phyloP scores from a whole-genome alignment of 2,113 vertebrate species.

The Lepisosteus osseus region DNA sequence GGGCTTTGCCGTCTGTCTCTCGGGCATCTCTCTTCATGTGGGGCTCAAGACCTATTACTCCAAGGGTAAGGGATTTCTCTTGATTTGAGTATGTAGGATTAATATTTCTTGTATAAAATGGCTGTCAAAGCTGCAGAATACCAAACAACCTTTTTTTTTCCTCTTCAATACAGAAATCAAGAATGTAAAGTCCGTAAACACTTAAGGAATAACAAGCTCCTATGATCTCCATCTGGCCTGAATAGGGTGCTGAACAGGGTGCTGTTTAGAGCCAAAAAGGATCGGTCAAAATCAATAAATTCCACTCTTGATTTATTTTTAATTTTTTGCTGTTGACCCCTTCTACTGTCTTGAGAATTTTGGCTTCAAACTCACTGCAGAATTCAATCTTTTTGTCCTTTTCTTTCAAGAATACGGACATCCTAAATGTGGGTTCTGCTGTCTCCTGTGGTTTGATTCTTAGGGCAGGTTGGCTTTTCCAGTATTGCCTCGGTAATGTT shows the following conservation, averaged over 20 bases:
- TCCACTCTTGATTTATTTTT: background rate
- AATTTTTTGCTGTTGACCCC: background rate
- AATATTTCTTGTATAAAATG: background rate
- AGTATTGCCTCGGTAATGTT: too few relatives aligned
- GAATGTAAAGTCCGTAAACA: too few relatives aligned
- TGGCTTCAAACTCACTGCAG: background rate
- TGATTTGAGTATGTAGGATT: background rate
- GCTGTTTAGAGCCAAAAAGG: background rate
- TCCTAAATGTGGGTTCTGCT: background rate
- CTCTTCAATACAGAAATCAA: background rate
- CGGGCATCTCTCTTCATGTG: slow-evolving; percentile 84
- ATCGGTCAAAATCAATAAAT: background rate
- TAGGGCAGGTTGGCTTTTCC: background rate
- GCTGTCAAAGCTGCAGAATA: slow-evolving; percentile 2
- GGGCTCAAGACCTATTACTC: slow-evolving; percentile 76
- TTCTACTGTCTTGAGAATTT: background rate
- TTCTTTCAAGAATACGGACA: too few relatives aligned
- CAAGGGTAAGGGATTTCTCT: slow-evolving; percentile 67
- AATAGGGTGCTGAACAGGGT: slow-evolving; percentile 20
- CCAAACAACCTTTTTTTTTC: background rate
- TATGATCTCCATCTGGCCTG: background rate
- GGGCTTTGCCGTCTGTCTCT: slow-evolving; percentile 85
- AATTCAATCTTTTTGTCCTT: background rate
- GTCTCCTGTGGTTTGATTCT: background rate
- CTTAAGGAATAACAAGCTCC: too few relatives aligned